These are phyloP conservation scores for Rhea pennata DNA, from an alignment of 2,113 vertebrate species.

Conservation along the genomic window DNA sequence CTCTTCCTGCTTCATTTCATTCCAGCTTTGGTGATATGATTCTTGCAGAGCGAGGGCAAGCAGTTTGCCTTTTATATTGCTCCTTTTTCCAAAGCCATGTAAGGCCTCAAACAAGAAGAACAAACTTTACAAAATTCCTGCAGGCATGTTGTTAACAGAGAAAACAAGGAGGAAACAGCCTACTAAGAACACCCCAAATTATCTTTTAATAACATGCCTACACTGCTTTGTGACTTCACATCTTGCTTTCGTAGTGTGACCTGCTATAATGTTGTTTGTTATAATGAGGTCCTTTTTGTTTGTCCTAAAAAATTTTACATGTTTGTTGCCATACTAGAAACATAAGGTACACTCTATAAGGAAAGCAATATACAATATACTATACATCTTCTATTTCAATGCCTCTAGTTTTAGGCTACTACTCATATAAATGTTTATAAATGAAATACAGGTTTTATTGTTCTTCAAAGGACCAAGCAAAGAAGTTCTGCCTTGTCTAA, in stretches of 20 bases:
- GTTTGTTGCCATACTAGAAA: slow-evolving; percentile 51
- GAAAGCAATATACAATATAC: slow-evolving; percentile 74
- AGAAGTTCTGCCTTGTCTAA: slow-evolving; percentile 48
- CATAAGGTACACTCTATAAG: slow-evolving; percentile 43
- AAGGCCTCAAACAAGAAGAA: slow-evolving; percentile 50
- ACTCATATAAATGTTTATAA: slow-evolving; percentile 62
- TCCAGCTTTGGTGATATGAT: not conserved
- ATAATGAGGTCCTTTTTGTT: slow-evolving; percentile 38
- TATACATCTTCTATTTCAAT: slow-evolving; percentile 48
- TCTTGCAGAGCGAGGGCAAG: not conserved
- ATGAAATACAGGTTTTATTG: slow-evolving; percentile 38
- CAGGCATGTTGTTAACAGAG: not conserved
- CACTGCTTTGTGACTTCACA: not conserved
- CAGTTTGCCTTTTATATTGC: not conserved
- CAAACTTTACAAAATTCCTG: slow-evolving; percentile 28
- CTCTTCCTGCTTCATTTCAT: not conserved
- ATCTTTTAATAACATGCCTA: not conserved
- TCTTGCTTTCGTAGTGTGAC: slow-evolving; percentile 11
- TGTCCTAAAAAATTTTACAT: slow-evolving; percentile 32
- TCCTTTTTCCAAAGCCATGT: not conserved
- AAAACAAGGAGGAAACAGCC: not conserved
- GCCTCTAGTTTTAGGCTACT: slow-evolving; percentile 45
- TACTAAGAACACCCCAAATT: not conserved
- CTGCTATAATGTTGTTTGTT: not conserved
- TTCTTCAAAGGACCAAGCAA: slow-evolving; percentile 47